Base-by-base conservation (phyloP, 1,140 invertebrate species). In the Agrypnia vestita region DNA sequence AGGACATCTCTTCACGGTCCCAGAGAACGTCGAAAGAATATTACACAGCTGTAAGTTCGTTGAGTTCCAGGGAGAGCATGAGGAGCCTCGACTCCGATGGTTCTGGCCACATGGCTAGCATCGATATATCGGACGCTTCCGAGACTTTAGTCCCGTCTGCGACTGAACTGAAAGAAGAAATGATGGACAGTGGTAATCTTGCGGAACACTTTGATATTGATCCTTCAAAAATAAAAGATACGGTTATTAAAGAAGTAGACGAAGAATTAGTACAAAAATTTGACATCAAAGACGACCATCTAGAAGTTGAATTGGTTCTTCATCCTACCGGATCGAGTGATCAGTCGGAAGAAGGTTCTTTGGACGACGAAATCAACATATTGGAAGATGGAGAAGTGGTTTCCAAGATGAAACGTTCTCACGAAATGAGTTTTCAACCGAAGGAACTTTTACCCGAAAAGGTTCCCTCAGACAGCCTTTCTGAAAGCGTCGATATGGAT, bases 361-460 rank as follows among this genome's bases (percentile, higher is more conserved):
- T 82, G n/a, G 88, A 89, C 25, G 88, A 89, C 53, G 84, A 85
- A 71, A 87, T 87, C 82, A 82, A 76, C 35, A 86, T 85, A 80
- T 44, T 74, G n/a, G 79, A 83, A 64, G 80, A 67, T 73, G 83
- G 86, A 64, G 90, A 91, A 80, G 86, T 91, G 55, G 88, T 92
- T 11, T 91, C 90, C 35, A 91, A 93, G 83, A 96, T 97, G 95
- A 97, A 96, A 86, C 89, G 96, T 78, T 97, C 95, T 0, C 94
- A 95, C 81, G 96, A 97, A 88, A 97, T 97, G 95, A 95, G 95
- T 80, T 97, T 97, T 86, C 94, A 94, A 85, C 94, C 95, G 13
- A 93, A 92, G 87, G 88, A 90, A 74, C 85, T 89, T 82, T 86
- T 89, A 15, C 88, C 88, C 10, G 89, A 90, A 82, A 85, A 89